Evolutionary conservation across 2,888 invertebrate species (phyloP), one percentile per base, ranked within the genome.

Genomic region (Merodon equestris): DNA sequence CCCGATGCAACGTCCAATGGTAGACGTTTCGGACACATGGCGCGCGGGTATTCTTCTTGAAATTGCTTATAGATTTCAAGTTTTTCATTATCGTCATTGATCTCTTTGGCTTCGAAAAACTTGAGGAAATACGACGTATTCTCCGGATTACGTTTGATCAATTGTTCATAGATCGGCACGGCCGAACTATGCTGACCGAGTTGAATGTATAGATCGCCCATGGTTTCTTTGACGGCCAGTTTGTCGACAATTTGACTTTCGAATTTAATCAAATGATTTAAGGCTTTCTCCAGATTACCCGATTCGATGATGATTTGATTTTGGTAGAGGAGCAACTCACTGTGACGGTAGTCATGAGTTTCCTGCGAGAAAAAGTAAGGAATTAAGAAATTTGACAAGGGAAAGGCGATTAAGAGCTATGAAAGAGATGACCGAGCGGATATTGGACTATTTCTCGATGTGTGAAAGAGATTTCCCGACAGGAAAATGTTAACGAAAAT

Each of bases 251-350:
- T 98, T 91, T 97, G 95, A 83, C 92, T 91, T 86, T 96, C 94
- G 88, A 96, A 95, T 86, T 94, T 93, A 83, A 94, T 93, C 85
- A 99, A 91, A 90, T 98, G 98, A 83, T 93, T 93, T 76, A 99
- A 89, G 3, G 99, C 99, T 84, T 95, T 94, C 79, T 94, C 93
- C 83, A 93, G 91, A 85, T 96, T 95, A 18, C 96, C 96, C 0
- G 97, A 96, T 89, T 99, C 99, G 82, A 96, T 94, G 83, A 99
- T 92, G 61, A 99, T 97, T 93, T 97, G 93, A 89, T 97, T 98
- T 90, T 99, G 98, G 89, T 99, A 99, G 14, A 99, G 90, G 66
- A 99, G 90, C 85, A 99, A 90, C 89, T 99, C 99, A 86, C 98
- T 98, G 89, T 98, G 97, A 88, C 99, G 99, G 89, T 98, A 98